Base-by-base conservation (phyloP, 2,113 vertebrate genomes). In the Zosterops hypoxanthus region DNA sequence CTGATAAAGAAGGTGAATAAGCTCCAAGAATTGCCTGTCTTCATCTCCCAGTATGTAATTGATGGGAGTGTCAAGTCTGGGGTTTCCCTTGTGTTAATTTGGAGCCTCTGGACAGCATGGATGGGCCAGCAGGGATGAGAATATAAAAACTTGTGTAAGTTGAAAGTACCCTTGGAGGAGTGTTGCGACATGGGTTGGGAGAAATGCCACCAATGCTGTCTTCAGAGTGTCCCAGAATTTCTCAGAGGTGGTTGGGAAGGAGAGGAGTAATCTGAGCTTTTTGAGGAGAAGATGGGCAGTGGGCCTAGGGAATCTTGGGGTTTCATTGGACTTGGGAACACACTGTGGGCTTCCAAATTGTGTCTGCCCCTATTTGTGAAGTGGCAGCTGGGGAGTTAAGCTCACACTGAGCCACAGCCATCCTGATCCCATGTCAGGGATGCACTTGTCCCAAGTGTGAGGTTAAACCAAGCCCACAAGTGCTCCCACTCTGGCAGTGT, bases 401-500 rank as follows among this genome's bases (percentile, higher is more conserved):
- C 46, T 44, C 61, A 11, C 15, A 11, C 34, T 7, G 23, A 44
- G 47, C 29, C 61, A 2, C 53, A 49, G 52, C 22, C 21, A 8
- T 13, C 25, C n/a, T 0, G 0, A 9, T 47, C 14, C 23, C 0
- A 0, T 3, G 22, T 29, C 1, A 4, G 72, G n/a, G 41, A 5
- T 16, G 44, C 21, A 18, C 34, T n/a, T 25, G 21, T 28, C 25
- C 5, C 0, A 2, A 31, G 21, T 0, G 1, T 36, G 34, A 70
- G 23, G 11, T 14, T 31, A n/a, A 69, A 25, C 47, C 5, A 9
- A 75, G 41, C 31, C 28, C n/a, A 8, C 0, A 4, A 25, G 21
- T 56, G 55, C 34, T 55, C 31, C 28, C 21, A 12, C 20, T 36
- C 22, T 23, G 33, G 46, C 50, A 22, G 11, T 2, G 6, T 28